Evolutionary conservation across 2,797 vertebrate genomes (phyloP).

Genomic region (Ambastaia sidthimunki): DNA sequence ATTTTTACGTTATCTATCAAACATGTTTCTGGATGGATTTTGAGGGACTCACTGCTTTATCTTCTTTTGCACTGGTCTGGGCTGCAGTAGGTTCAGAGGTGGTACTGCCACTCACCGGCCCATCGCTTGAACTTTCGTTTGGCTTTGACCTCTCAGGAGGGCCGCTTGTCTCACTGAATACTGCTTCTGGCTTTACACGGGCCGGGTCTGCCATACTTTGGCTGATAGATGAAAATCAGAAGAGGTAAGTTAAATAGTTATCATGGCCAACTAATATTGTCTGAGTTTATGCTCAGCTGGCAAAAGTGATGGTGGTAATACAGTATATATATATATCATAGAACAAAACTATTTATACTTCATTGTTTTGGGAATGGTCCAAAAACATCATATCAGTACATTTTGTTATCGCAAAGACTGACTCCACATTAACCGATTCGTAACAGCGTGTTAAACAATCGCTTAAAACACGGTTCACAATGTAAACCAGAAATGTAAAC

Average conservation of each 20-base stretch:
- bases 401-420: background rate
- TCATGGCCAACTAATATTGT: background rate
- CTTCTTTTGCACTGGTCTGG: slow-evolving; percentile 35
- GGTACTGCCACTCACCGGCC: background rate
- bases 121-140: slow-evolving; percentile 52
- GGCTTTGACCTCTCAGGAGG: slow-evolving; percentile 54
- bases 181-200: slow-evolving; percentile 68
- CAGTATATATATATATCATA: no score
- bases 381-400: no score
- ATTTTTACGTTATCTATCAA: background rate
- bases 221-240: background rate
- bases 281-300: no score
- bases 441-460: background rate
- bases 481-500: background rate
- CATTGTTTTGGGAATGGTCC: background rate
- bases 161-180: slow-evolving; percentile 20
- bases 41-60: slow-evolving; percentile 36
- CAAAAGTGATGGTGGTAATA: no score
- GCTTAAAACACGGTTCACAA: background rate
- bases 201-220: slow-evolving; percentile 81
- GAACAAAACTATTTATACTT: background rate
- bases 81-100: background rate
- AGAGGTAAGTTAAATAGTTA: background rate
- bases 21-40: background rate
- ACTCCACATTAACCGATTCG: background rate